A percentile compares a stretch with the other conserved stretches of the same genome.
These are phyloP conservation scores for human DNA, from an alignment of 2,113 vertebrate species.

Conservation along the genomic window DNA sequence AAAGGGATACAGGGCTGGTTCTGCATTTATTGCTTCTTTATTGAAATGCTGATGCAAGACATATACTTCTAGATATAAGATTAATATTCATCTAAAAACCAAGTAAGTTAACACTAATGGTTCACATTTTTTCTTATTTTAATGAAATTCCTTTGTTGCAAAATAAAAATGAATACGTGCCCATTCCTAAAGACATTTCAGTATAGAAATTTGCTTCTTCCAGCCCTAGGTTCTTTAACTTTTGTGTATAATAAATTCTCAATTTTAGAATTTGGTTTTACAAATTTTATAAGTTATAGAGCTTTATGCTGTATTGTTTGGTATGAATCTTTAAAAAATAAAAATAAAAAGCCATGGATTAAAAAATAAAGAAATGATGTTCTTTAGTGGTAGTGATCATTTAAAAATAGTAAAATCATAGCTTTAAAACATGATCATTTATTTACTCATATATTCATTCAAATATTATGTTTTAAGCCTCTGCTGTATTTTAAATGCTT, in stretches of 20 bases:
- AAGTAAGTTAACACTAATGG: background rate
- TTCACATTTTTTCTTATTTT: background rate
- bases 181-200: background rate
- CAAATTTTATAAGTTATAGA: background rate
- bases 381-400: background rate
- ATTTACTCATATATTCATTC: background rate
- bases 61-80: background rate
- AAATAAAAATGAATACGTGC: background rate
- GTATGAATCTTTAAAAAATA: background rate
- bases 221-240: background rate
- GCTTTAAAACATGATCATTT: background rate
- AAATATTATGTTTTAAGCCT: background rate
- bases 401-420: background rate
- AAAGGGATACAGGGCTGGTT: accelerated
- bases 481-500: background rate
- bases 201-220: background rate
- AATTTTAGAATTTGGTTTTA: constrained; percentile 2
- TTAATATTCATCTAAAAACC: background rate
- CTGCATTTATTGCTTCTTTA: background rate
- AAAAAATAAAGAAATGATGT: background rate
- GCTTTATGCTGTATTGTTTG: background rate
- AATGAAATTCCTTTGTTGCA: background rate
- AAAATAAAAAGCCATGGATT: background rate
- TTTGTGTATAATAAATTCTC: background rate
- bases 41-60: background rate